Evolutionary conservation across 2,888 invertebrate genomes (phyloP).

Genomic region (Tipula lateralis): DNA sequence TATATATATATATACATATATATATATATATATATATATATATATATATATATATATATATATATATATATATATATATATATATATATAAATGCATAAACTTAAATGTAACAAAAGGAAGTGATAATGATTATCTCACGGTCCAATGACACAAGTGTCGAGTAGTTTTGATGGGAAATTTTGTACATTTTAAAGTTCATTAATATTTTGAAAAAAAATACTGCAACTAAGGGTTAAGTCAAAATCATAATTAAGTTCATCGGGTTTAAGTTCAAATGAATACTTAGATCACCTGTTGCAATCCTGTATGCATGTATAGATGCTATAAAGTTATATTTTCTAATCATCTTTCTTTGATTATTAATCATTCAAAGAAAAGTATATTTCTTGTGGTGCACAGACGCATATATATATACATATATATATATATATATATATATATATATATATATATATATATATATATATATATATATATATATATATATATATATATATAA

Average conservation of each 20-base stretch:
- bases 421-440: too few species aligned
- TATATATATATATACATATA: too few species aligned
- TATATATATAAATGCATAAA: not conserved
- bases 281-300: not conserved
- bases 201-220: not conserved
- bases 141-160: not conserved
- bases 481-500: too few species aligned
- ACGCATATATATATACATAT: not conserved
- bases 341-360: not conserved
- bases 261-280: not conserved
- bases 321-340: too few species aligned
- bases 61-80: too few species aligned
- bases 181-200: not conserved
- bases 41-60: not conserved
- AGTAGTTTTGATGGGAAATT: not conserved
- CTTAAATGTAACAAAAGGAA: too few species aligned
- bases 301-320: not conserved
- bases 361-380: not conserved
- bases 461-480: too few species aligned
- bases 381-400: not conserved
- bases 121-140: constrained; percentile 24
- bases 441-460: too few species aligned
- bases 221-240: not conserved
- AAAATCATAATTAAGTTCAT: not conserved
- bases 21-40: too few species aligned